phyloP scores from a whole-genome alignment of 2,888 invertebrate species.

The Ctena decussata region DNA sequence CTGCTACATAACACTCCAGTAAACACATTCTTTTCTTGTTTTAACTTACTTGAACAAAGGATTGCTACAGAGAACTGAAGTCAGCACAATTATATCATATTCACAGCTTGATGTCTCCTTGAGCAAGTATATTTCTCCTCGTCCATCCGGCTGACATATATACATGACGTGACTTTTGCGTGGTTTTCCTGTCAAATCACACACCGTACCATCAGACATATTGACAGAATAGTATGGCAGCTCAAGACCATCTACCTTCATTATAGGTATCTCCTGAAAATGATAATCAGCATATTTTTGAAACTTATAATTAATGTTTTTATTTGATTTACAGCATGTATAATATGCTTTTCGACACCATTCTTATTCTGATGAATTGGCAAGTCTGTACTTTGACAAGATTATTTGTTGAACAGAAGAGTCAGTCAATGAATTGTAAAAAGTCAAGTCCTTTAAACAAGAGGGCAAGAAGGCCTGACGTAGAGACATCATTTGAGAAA shows the following conservation, averaged over 20 bases:
- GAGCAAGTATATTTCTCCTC: conserved; percentile 96
- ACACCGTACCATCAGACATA: conserved; percentile 94
- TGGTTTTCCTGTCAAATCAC: conserved; percentile 96
- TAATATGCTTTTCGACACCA: too few relatives aligned
- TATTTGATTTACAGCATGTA: too few relatives aligned
- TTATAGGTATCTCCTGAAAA: conserved; percentile 87
- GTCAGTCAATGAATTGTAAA: too few relatives aligned
- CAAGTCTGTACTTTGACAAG: too few relatives aligned
- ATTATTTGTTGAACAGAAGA: too few relatives aligned
- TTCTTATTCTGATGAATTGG: too few relatives aligned
- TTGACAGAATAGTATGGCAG: conserved; percentile 94
- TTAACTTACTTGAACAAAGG: conserved; percentile 91
- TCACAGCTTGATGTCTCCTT: conserved; percentile 98
- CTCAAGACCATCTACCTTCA: conserved; percentile 92
- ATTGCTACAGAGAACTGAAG: conserved; percentile 95
- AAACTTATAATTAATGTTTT: too few relatives aligned
- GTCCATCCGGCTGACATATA: conserved; percentile 94
- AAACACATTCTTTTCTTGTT: too few relatives aligned
- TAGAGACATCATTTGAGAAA: too few relatives aligned
- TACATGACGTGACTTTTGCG: conserved; percentile 94
- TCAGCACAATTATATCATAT: conserved; percentile 96
- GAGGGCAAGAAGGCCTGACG: too few relatives aligned
- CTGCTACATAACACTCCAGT: too few relatives aligned
- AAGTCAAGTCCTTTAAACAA: too few relatives aligned
- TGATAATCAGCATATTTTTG: not conserved